Percentiles rank a stretch among this genome's conserved stretches.
Evolutionary conservation across 2,113 vertebrate genomes (phyloP).

Genomic region (Ariopsis seemanni): DNA sequence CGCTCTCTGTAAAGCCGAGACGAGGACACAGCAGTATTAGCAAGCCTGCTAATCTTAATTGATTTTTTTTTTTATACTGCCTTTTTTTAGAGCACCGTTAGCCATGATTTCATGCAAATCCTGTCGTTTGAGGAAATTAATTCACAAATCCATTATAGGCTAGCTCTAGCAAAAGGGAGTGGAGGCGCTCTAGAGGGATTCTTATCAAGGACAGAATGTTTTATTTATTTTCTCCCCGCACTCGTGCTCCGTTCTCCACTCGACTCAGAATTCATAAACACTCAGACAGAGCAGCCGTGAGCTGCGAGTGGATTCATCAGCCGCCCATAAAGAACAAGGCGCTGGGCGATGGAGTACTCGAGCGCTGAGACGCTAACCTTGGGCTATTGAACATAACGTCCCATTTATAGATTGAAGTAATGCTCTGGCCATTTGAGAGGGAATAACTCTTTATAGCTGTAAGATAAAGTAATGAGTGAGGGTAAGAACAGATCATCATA

Average conservation of each 20-base stretch:
- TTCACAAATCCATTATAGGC: slow-evolving; percentile 35
- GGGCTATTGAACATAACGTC: slow-evolving; percentile 77
- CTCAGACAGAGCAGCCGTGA: slow-evolving; percentile 34
- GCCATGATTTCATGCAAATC: slow-evolving; percentile 39
- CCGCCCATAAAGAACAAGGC: slow-evolving; percentile 45
- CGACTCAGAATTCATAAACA: slow-evolving; percentile 43
- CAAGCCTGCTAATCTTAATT: slow-evolving; percentile 40
- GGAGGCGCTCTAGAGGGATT: slow-evolving; percentile 21
- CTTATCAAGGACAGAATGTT: slow-evolving; percentile 31
- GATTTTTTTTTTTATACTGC: slow-evolving; percentile 38
- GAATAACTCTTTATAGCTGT: slow-evolving; percentile 76
- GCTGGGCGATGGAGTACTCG: slow-evolving; percentile 54
- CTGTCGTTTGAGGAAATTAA: slow-evolving; percentile 48
- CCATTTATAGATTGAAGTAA: slow-evolving; percentile 73
- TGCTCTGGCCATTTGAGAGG: slow-evolving; percentile 71
- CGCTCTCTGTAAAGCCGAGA: background rate
- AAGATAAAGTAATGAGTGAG: slow-evolving; percentile 65
- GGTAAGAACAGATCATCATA: slow-evolving; percentile 62
- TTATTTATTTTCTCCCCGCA: slow-evolving; percentile 35
- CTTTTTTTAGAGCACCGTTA: slow-evolving; percentile 32
- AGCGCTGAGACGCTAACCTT: slow-evolving; percentile 66
- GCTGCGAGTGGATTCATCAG: slow-evolving; percentile 35
- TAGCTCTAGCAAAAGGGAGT: slow-evolving; percentile 7
- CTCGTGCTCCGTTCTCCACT: slow-evolving; percentile 13
- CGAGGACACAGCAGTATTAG: background rate